Percentiles rank a stretch among this genome's conserved stretches.
These are phyloP conservation scores for Chloebia gouldiae DNA, from an alignment of 2,113 vertebrate genomes.

Conservation along the genomic window DNA sequence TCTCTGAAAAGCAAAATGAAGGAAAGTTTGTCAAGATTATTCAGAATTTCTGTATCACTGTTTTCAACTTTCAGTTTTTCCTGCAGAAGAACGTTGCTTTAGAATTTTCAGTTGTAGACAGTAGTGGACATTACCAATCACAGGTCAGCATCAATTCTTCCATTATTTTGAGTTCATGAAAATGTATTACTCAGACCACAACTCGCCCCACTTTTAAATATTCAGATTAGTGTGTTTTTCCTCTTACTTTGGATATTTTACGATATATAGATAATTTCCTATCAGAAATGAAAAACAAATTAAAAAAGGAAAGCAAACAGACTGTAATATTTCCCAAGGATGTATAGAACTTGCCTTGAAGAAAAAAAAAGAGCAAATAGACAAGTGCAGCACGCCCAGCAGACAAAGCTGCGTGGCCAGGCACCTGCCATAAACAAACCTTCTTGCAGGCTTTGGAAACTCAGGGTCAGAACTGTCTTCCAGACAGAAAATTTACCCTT, in stretches of 20 bases:
- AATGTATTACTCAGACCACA: neutral
- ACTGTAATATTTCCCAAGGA: neutral
- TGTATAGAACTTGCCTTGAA: neutral
- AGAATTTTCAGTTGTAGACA: neutral
- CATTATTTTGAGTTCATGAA: neutral
- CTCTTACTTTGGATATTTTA: neutral
- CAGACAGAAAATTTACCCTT: neutral
- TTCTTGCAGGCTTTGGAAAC: neutral
- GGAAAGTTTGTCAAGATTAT: neutral
- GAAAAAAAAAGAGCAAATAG: neutral
- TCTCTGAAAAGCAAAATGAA: neutral
- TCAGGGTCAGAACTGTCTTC: neutral
- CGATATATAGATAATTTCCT: neutral
- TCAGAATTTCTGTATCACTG: neutral
- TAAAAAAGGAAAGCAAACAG: too few species aligned
- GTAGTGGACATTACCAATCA: neutral
- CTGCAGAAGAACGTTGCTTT: neutral
- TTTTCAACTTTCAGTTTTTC: neutral
- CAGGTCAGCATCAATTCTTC: neutral
- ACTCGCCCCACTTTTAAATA: neutral
- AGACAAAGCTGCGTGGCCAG: neutral
- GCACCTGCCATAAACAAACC: neutral
- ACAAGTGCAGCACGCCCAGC: neutral
- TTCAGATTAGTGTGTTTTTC: neutral
- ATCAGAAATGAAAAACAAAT: neutral